Base-by-base conservation (phyloP, 2,797 vertebrate species). In the Aeoliscus strigatus region DNA sequence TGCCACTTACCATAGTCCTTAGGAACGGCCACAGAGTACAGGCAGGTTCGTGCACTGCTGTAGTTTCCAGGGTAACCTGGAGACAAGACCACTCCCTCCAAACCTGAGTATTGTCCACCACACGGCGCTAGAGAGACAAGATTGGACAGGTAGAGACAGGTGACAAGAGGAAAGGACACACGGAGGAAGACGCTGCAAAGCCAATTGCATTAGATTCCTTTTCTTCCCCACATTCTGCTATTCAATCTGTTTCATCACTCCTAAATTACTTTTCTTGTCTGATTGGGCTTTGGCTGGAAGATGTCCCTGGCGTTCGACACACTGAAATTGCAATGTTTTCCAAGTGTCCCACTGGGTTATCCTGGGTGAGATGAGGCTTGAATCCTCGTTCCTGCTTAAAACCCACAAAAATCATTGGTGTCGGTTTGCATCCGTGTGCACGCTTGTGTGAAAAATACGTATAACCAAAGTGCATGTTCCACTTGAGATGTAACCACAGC, bases 1-100 rank as follows among this genome's bases (percentile, higher is more conserved):
- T n/a, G n/a, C n/a, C n/a, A n/a, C n/a, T 80, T 81, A 99, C 96
- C 96, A 0, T 97, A 98, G 80, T 98, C 95, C 79, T 92, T 91
- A 1, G 94, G 93, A 49, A 99, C 96, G 0, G 88, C 80, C 56
- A 99, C 91, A 23, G 91, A 91, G 81, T 97, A 99, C 21, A 96
- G 76, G 74, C 96, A 98, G 40, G 82, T 91, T 51, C 92, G 90
- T 47, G 92, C 89, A 1, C 84, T 89, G 81, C 89, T 96, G 82
- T 99, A 98, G 86, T 99, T 99, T 61, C 91, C 92, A 35, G 96
- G 96, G 42, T 92, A 99, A 75, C 89, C 91, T 1, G 96, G 96
- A 39, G 96, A 99, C 37, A 99, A 83, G 44, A 99, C 92, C 0
- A 98, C 93, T 11, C 96, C 96, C 0, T 97, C 94, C 0, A 92